Evolutionary conservation across 2,113 vertebrate species (phyloP).

Genomic region (Malurus cyaneus): DNA sequence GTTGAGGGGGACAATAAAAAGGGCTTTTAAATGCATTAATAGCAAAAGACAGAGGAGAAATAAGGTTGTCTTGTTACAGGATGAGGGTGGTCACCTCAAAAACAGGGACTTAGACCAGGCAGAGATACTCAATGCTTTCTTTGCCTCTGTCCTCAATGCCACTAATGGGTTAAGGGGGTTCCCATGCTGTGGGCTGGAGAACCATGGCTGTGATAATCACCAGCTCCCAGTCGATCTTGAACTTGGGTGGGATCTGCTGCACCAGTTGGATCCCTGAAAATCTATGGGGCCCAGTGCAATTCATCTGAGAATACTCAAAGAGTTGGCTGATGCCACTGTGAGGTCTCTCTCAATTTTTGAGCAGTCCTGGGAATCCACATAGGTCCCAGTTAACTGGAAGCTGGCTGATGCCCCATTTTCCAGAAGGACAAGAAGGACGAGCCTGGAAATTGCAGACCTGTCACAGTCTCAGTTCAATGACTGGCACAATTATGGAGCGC

Average conservation of each 20-base stretch:
- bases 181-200: neutral
- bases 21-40: neutral
- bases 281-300: neutral
- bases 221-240: neutral
- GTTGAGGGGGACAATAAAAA: neutral
- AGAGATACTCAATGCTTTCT: neutral
- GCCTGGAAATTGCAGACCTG: neutral
- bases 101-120: neutral
- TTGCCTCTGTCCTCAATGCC: neutral
- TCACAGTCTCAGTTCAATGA: neutral
- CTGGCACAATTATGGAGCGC: neutral
- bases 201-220: neutral
- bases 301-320: neutral
- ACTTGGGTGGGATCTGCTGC: neutral
- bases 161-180: neutral
- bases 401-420: neutral
- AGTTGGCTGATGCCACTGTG: neutral
- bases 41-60: neutral
- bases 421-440: neutral
- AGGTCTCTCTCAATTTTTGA: neutral
- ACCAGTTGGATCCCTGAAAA: neutral
- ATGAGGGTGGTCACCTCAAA: neutral
- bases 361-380: neutral
- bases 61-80: neutral
- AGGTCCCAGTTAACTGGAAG: neutral